phyloP scores from a whole-genome alignment of 2,113 vertebrate species.

The Sorex fumeus region DNA sequence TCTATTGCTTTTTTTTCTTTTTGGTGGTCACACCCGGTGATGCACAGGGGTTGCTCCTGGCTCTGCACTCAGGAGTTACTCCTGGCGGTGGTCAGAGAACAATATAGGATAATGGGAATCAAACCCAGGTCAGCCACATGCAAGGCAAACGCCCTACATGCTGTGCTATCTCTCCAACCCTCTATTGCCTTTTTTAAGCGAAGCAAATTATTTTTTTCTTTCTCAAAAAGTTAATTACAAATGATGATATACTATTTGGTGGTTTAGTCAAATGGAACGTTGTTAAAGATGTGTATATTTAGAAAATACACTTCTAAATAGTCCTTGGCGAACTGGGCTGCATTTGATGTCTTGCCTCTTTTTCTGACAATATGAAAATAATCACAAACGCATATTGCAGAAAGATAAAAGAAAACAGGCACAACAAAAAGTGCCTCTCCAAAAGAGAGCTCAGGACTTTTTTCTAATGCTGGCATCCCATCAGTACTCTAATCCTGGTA shows the following conservation, averaged over 20 bases:
- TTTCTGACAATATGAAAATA: not conserved
- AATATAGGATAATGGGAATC: too few relatives aligned
- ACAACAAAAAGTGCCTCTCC: not conserved
- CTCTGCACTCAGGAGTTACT: too few relatives aligned
- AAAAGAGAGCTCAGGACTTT: not conserved
- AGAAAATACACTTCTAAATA: not conserved
- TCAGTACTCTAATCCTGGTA: not conserved
- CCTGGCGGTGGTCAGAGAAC: too few relatives aligned
- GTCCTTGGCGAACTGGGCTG: not conserved
- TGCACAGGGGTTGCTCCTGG: too few relatives aligned
- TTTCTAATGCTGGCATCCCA: too few relatives aligned
- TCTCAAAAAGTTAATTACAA: not conserved
- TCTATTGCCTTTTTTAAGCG: not conserved
- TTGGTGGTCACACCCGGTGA: too few relatives aligned
- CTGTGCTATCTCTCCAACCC: too few relatives aligned
- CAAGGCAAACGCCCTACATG: too few relatives aligned
- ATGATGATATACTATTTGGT: not conserved
- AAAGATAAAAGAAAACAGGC: not conserved
- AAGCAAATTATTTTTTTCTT: not conserved
- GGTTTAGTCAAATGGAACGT: not conserved
- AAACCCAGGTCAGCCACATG: too few relatives aligned
- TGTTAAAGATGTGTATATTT: too few relatives aligned
- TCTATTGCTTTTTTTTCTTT: not conserved
- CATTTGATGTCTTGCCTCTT: not conserved
- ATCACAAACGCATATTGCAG: not conserved